phyloP scores from a whole-genome alignment of 2,113 vertebrate genomes.

The Gallinago media region DNA sequence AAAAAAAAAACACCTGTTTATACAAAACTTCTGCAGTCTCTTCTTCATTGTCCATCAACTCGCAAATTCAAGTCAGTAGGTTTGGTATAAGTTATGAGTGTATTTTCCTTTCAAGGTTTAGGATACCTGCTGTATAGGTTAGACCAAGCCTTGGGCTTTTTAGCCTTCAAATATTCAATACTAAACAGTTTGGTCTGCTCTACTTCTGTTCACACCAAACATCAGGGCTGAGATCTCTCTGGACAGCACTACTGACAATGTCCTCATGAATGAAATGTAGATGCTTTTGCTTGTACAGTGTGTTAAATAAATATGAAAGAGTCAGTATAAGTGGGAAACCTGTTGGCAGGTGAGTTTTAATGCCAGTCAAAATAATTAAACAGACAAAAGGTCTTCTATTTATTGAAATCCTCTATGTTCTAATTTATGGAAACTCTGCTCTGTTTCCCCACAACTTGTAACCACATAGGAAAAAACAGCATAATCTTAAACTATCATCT shows the following conservation, averaged over 20 bases:
- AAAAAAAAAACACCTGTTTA: not conserved
- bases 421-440: slow-evolving; percentile 20
- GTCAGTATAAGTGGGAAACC: not conserved
- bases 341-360: not conserved
- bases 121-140: not conserved
- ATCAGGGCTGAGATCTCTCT: not conserved
- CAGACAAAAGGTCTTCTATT: not conserved
- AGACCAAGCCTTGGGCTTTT: not conserved
- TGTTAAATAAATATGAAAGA: not conserved
- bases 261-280: not conserved
- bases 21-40: not conserved
- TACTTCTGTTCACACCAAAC: not conserved
- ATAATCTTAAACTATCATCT: not conserved
- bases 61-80: not conserved
- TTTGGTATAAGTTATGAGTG: not conserved
- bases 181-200: not conserved
- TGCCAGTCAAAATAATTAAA: not conserved
- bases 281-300: not conserved
- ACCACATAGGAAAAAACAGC: not conserved
- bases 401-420: not conserved
- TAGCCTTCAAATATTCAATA: not conserved
- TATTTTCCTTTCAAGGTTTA: not conserved
- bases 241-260: not conserved
- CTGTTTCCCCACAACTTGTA: not conserved
- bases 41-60: not conserved